Conservation (phyloP, 2,888 invertebrate species). For the Tholera decimalis region DNA sequence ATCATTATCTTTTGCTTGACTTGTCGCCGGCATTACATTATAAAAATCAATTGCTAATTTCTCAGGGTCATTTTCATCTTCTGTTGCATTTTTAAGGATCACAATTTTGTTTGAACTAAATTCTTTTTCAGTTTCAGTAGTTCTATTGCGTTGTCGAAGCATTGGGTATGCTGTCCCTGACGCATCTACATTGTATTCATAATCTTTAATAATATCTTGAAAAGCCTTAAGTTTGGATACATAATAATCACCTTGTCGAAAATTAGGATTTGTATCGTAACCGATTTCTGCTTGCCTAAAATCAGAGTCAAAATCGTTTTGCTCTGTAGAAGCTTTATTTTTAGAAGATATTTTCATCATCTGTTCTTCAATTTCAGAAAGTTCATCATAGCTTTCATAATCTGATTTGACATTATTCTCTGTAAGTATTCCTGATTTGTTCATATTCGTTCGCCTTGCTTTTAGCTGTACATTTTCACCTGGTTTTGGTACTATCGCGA, state of each 20-base stretch:
- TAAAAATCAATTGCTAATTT: conserved; percentile 73
- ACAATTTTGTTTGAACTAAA: conserved; percentile 1
- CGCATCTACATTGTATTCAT: conserved; percentile 45
- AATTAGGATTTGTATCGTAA: conserved; percentile 28
- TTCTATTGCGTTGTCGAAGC: conserved; percentile 24
- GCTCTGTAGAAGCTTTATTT: conserved; percentile 3
- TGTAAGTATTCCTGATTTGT: neutral
- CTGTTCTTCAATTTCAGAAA: conserved; percentile 53
- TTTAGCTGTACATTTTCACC: conserved; percentile 15
- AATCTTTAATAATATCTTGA: conserved; percentile 66
- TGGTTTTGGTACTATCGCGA: neutral
- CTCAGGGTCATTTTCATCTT: conserved; percentile 51
- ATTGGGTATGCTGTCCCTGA: neutral
- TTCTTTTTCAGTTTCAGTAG: conserved; percentile 1
- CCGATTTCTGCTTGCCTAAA: conserved; percentile 17
- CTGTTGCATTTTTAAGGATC: conserved; percentile 30
- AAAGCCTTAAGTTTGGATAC: conserved; percentile 26
- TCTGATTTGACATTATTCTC: conserved; percentile 21
- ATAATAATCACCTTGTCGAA: conserved; percentile 19
- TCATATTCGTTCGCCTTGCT: conserved; percentile 24
- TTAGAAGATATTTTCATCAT: conserved; percentile 24
- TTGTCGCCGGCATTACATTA: conserved; percentile 77
- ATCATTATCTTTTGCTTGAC: conserved; percentile 48
- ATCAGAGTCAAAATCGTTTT: conserved; percentile 22
- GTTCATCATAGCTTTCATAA: conserved; percentile 51